Evolutionary conservation across 2,888 invertebrate genomes (phyloP).

Genomic region (Epinotia demarniana): DNA sequence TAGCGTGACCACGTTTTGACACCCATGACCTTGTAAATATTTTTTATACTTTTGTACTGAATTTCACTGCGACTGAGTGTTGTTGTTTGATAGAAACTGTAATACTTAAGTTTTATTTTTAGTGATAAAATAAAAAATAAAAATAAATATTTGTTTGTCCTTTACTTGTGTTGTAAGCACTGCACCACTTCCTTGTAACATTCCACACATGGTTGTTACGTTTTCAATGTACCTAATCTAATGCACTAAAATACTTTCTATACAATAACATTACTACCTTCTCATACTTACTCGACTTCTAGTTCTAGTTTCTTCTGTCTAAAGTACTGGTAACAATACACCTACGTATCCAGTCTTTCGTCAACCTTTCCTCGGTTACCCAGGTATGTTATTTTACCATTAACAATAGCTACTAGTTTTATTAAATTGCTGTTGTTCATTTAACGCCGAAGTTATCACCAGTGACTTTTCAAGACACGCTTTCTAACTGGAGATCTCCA

Average conservation of each 20-base stretch:
- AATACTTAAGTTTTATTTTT: slow-evolving; percentile 83
- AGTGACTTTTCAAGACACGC: slow-evolving; percentile 27
- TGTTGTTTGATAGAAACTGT: slow-evolving; percentile 83
- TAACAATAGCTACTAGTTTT: slow-evolving; percentile 40
- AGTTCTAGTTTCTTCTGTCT: slow-evolving; percentile 32
- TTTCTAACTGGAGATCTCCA: slow-evolving; percentile 35
- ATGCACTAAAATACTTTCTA: slow-evolving; percentile 67
- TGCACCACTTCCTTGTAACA: slow-evolving; percentile 71
- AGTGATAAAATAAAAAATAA: slow-evolving; percentile 83
- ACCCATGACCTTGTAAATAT: slow-evolving; percentile 79
- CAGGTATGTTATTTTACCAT: slow-evolving; percentile 44
- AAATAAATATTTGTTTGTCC: slow-evolving; percentile 71
- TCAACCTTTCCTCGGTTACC: slow-evolving; percentile 39
- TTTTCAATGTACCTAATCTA: slow-evolving; percentile 62
- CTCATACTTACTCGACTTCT: slow-evolving; percentile 27
- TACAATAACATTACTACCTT: slow-evolving; percentile 59
- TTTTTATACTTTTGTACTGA: slow-evolving; percentile 70
- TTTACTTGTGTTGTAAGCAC: slow-evolving; percentile 69
- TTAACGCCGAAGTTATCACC: slow-evolving; percentile 12
- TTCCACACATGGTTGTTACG: slow-evolving; percentile 48
- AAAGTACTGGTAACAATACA: slow-evolving; percentile 29
- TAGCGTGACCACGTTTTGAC: slow-evolving; percentile 56
- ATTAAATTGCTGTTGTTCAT: slow-evolving; percentile 36
- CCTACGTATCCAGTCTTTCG: slow-evolving; percentile 33
- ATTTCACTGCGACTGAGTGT: slow-evolving; percentile 81